Conservation (phyloP, 2,113 vertebrate species). For the Hassar affinis region DNA sequence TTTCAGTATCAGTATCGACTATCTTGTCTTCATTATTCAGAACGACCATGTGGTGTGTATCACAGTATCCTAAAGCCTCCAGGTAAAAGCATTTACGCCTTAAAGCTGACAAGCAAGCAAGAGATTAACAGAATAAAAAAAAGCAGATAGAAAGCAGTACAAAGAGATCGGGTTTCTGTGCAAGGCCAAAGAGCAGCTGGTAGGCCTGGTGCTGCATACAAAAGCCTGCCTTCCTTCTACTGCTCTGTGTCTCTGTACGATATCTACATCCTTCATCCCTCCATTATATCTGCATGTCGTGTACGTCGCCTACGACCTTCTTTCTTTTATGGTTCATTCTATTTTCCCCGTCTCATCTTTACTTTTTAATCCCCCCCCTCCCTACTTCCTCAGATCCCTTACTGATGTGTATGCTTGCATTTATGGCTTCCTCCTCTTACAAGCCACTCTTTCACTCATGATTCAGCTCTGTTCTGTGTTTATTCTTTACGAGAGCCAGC, state of each 20-base stretch:
- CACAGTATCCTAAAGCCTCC: neutral
- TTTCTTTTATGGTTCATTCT: neutral
- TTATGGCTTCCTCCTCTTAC: neutral
- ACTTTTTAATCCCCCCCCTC: neutral
- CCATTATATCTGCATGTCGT: slow-evolving; percentile 24
- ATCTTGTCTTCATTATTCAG: neutral
- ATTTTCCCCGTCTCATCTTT: neutral
- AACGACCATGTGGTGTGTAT: neutral
- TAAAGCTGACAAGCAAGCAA: neutral
- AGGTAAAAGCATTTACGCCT: neutral
- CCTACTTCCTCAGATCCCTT: neutral
- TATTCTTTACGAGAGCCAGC: neutral
- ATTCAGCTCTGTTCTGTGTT: neutral
- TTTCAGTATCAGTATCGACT: neutral
- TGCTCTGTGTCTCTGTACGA: slow-evolving; percentile 23
- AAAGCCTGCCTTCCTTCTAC: slow-evolving; percentile 32
- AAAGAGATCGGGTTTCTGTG: slow-evolving; percentile 41
- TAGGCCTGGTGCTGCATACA: slow-evolving; percentile 27
- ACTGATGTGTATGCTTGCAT: neutral
- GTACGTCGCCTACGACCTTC: slow-evolving; percentile 25
- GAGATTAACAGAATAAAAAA: neutral
- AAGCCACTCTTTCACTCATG: neutral
- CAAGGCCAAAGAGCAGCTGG: slow-evolving; percentile 44
- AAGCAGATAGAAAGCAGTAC: slow-evolving; percentile 8
- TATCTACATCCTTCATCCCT: slow-evolving; percentile 28